phyloP scores from a whole-genome alignment of 2,797 vertebrate species.

The Scarus forsteni region DNA sequence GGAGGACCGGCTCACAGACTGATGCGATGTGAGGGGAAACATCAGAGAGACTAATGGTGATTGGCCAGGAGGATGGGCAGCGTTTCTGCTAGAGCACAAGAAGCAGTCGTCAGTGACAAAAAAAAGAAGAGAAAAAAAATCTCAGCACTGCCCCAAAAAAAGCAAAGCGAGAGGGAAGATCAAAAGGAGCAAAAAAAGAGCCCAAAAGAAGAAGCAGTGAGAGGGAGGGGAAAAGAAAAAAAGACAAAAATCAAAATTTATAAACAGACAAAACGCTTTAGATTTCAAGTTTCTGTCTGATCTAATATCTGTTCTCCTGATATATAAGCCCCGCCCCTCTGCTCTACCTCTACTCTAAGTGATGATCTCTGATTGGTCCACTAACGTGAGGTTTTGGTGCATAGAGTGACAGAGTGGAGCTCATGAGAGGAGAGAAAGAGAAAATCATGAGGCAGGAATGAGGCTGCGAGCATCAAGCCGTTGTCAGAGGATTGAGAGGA shows the following conservation, averaged over 20 bases:
- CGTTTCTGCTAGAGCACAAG: constrained; percentile 25
- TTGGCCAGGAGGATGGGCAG: constrained; percentile 41
- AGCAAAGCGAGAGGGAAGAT: constrained; percentile 35
- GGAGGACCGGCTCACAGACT: constrained; percentile 36
- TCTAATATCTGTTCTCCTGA: neutral
- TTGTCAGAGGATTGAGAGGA: constrained; percentile 49
- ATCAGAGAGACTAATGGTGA: constrained; percentile 38
- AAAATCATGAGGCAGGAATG: constrained; percentile 28
- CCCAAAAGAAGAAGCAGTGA: constrained; percentile 56
- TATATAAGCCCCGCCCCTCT: too few species aligned
- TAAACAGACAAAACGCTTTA: constrained; percentile 56
- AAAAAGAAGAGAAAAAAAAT: constrained; percentile 12
- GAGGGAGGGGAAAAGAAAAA: constrained; percentile 53
- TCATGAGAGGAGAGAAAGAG: constrained; percentile 20
- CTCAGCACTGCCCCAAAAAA: constrained; percentile 65
- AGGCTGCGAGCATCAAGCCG: constrained; percentile 46
- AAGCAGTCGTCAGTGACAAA: constrained; percentile 25
- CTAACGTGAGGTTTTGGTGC: constrained; percentile 49
- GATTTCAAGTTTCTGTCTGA: neutral
- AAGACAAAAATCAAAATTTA: constrained; percentile 69
- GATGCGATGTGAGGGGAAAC: constrained; percentile 44
- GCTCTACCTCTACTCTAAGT: constrained; percentile 10
- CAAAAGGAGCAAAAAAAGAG: constrained; percentile 32
- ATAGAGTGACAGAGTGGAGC: constrained; percentile 43
- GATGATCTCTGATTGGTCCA: constrained; percentile 55